Base-by-base conservation (phyloP, 1,140 invertebrate genomes). In the Philaenus spumarius region DNA sequence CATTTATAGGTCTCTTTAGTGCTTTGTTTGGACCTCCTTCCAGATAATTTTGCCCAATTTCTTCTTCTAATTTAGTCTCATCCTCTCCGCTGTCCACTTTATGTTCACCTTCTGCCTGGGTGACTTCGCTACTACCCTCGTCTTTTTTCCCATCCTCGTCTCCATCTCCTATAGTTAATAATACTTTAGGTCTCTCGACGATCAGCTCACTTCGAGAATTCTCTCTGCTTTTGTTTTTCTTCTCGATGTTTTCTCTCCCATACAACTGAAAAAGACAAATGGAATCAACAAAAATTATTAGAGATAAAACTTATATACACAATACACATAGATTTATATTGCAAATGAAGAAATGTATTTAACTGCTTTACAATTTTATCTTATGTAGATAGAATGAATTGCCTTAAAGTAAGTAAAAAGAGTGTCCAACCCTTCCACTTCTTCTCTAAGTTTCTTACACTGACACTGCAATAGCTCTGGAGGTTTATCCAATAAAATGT, bases 181-280 rank as follows among this genome's bases (percentile, higher is more conserved):
- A 63, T 72, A 71, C 5, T 68, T 77, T 22, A 77, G 69, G 61
- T 79, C 79, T 39, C 74, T 69, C 61, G 77, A 80, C 70, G 76
- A 82, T 12, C 19, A n/a, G 9, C 40, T 55, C 52, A 22, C 47
- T 20, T 15, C 20, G 15, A 20, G 52, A 52, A 20, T 42, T 42
- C 23, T 24, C 22, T 20, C 34, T 40, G 11, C 15, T 55, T 20
- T 62, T 62, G 48, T 35, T 34, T 53, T 55, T 84, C 84, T 40
- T 81, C 83, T 73, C 89, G 58, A 90, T 89, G 68, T 87, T 87
- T 72, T 85, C 82, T 56, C 87, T 75, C 20, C 87, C 87, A 76
- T 86, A 89, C 85, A 88, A 74, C 34, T 79, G 79, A 35, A 59
- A 64, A n/a, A n/a, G n/a, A n/a, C n/a, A n/a, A n/a, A n/a, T n/a